These are phyloP conservation scores for Heterotilapia buettikoferi DNA, from an alignment of 2,113 vertebrate species.

Conservation along the genomic window DNA sequence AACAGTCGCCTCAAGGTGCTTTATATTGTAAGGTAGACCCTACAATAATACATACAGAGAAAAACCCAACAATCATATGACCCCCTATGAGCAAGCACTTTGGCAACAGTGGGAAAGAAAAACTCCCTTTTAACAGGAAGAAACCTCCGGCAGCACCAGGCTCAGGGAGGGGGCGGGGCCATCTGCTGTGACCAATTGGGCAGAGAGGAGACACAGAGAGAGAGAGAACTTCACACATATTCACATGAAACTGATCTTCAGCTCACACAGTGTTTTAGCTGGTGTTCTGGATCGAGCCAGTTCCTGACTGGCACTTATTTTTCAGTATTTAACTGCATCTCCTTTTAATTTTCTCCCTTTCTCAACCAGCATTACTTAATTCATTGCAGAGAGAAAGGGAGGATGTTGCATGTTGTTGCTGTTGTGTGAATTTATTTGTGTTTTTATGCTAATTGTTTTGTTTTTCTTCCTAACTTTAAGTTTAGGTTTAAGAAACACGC, in stretches of 20 bases:
- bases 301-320: background rate
- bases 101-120: accelerated
- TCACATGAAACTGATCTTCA: background rate
- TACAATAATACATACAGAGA: background rate
- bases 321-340: background rate
- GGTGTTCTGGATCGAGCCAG: accelerated
- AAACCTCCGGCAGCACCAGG: accelerated
- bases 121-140: background rate
- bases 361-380: background rate
- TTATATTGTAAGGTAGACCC: accelerated
- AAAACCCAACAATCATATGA: background rate
- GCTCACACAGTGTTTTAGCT: background rate
- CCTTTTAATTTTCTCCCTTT: background rate
- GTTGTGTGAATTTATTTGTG: background rate
- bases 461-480: background rate
- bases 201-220: too few relatives aligned
- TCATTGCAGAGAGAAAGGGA: background rate
- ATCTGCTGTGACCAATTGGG: accelerated
- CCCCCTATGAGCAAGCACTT: background rate
- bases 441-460: background rate
- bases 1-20: background rate
- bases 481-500: accelerated
- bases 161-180: background rate
- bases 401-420: background rate
- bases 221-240: too few relatives aligned